Conservation (phyloP, 2,113 vertebrate genomes). For the Ciconia stormi region DNA sequence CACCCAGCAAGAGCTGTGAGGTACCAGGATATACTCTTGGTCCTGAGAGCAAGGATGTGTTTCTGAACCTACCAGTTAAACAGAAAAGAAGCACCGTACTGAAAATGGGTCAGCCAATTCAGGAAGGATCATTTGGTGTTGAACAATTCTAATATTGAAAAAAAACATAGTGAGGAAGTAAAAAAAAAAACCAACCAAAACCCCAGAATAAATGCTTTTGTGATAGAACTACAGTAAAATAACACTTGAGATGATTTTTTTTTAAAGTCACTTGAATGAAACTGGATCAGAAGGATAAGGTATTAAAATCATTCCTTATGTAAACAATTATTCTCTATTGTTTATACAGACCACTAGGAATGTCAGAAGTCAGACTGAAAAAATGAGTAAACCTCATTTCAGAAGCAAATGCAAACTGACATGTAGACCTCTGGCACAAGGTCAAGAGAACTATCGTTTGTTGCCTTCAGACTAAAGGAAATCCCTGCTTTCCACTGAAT, state of each 20-base stretch:
- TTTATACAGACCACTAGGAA: background rate
- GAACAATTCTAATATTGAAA: background rate
- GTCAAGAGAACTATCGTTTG: background rate
- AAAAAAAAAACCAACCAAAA: background rate
- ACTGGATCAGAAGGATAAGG: background rate
- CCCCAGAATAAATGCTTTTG: background rate
- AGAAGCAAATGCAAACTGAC: background rate
- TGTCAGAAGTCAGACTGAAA: background rate
- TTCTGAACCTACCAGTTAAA: background rate
- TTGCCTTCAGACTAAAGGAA: background rate
- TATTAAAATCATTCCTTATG: background rate
- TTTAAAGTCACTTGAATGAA: background rate
- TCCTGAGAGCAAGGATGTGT: background rate
- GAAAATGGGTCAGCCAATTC: background rate
- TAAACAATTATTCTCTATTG: background rate
- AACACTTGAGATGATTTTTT: background rate
- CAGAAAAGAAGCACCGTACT: background rate
- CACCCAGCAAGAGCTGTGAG: background rate
- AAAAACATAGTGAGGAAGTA: background rate
- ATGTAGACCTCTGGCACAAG: background rate
- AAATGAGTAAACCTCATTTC: background rate
- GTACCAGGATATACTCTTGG: background rate
- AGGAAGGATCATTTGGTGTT: background rate
- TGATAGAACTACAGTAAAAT: background rate
- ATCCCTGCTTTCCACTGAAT: background rate